Evolutionary conservation across 2,113 vertebrate genomes (phyloP), one percentile per base, ranked within the genome.

Genomic region (Abramis brama): DNA sequence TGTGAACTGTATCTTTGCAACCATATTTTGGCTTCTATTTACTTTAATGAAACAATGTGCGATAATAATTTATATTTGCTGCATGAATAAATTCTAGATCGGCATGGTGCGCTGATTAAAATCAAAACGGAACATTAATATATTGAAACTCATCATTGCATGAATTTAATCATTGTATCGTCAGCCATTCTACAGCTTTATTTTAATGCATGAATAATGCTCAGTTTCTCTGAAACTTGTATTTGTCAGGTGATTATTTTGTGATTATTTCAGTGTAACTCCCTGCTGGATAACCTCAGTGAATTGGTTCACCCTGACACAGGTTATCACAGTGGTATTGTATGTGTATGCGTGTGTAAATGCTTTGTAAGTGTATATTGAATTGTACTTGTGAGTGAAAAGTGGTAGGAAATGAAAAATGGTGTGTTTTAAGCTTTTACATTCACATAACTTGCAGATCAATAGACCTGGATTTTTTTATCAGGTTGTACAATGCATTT

Each of bases 391-490:
- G 43, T 52, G 19, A 39, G 30, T 82, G 39, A 62, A 85, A 75
- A 33, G 59, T 52, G 10, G 25, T 50, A 79, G 84, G 57, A 85
- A 80, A 62, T 60, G 66, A 82, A 10, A 87, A 55, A 87, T 74
- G 52, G 43, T 59, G 83, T 79, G 23, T 25, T 82, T 62, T 52
- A 47, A 78, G 81, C 55, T 82, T 85, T 77, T 59, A 45, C 55
- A 21, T 86, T 88, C 59, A 57, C 75, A 62, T 52, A 66, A 66
- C 80, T 80, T 83, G 79, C 68, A 33, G 59, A 71, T 86, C 86
- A 87, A 73, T 87, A 85, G 19, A 60, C 50, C 87, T 89, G 43
- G 76, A 84, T 86, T 86, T 64, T 43, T 43, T 76, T 57, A 83
- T 87, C 75, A 85, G 83, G 84, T 85, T 84, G 57, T 79, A 39